Percentiles rank a stretch among this genome's conserved stretches.
phyloP scores from a whole-genome alignment of 2,888 invertebrate species.

The Helobdella robusta region DNA sequence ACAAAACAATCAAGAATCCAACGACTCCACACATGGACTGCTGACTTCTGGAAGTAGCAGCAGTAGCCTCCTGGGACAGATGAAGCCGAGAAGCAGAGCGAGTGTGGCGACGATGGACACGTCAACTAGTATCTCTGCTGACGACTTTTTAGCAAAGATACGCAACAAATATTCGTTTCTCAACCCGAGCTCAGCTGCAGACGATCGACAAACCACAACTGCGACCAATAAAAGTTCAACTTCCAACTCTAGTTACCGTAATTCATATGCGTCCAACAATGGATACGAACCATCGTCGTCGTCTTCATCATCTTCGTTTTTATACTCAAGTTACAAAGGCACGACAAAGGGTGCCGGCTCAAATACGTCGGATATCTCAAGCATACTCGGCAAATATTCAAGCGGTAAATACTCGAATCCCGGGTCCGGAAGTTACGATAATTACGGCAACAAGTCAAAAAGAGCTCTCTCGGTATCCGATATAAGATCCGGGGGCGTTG shows the following conservation, averaged over 20 bases:
- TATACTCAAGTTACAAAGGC: not conserved
- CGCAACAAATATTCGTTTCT: conserved; percentile 26
- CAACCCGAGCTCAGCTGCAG: not conserved
- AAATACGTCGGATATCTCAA: not conserved
- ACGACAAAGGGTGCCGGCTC: not conserved
- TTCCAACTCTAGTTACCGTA: conserved; percentile 7
- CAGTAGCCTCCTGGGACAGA: no score
- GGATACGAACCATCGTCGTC: not conserved
- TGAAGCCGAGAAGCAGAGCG: conserved; percentile 21
- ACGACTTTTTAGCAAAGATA: conserved; percentile 24
- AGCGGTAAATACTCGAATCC: not conserved
- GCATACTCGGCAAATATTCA: not conserved
- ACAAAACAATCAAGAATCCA: not conserved
- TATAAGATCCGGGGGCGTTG: conserved; percentile 2
- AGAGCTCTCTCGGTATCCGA: conserved; percentile 17
- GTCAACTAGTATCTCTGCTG: conserved; percentile 13
- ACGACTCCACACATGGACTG: not conserved
- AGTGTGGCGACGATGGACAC: conserved; percentile 25
- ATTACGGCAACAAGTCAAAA: not conserved
- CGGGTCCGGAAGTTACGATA: not conserved
- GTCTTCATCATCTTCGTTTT: not conserved
- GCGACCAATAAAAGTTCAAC: not conserved
- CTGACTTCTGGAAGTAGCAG: not conserved
- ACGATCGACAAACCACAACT: not conserved
- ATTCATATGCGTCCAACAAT: not conserved